Evolutionary conservation across 1,140 invertebrate genomes (phyloP).

Genomic region (Pemphigus obesinymphae): DNA sequence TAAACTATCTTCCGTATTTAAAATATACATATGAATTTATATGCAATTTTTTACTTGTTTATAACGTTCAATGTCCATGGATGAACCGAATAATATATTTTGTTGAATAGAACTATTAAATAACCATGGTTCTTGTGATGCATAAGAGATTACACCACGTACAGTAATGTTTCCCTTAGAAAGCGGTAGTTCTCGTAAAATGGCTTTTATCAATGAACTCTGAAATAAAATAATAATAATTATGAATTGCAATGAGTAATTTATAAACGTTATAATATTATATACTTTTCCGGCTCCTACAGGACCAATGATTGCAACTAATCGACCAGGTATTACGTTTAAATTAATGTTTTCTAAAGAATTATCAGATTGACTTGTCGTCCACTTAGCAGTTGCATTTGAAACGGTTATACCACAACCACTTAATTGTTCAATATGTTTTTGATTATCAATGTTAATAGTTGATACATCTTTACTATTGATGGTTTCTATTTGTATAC

Average conservation of each 20-base stretch:
- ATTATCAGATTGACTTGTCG: conserved; percentile 53
- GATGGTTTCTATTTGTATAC: not conserved
- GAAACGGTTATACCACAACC: conserved; percentile 52
- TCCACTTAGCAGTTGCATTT: conserved; percentile 62
- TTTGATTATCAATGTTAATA: conserved; percentile 54
- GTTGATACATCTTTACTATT: not conserved
- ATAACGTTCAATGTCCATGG: conserved; percentile 68
- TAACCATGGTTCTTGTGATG: conserved; percentile 88
- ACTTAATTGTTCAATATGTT: conserved; percentile 51
- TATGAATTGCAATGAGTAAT: not conserved
- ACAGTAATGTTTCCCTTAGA: conserved; percentile 62
- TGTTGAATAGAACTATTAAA: conserved; percentile 71
- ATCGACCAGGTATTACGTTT: conserved; percentile 59
- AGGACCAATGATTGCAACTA: conserved; percentile 73
- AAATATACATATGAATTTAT: not conserved
- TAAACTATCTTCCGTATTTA: not conserved
- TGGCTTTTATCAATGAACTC: conserved; percentile 69
- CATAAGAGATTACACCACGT: conserved; percentile 75
- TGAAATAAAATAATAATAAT: not conserved
- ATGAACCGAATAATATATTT: conserved; percentile 83
- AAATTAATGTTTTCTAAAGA: conserved; percentile 63
- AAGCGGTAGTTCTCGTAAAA: conserved; percentile 74
- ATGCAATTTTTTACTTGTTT: conserved; percentile 55
- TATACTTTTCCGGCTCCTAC: conserved; percentile 76
- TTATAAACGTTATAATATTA: not conserved